phyloP scores from a whole-genome alignment of 2,113 vertebrate species.

The Anthoscopus minutus region DNA sequence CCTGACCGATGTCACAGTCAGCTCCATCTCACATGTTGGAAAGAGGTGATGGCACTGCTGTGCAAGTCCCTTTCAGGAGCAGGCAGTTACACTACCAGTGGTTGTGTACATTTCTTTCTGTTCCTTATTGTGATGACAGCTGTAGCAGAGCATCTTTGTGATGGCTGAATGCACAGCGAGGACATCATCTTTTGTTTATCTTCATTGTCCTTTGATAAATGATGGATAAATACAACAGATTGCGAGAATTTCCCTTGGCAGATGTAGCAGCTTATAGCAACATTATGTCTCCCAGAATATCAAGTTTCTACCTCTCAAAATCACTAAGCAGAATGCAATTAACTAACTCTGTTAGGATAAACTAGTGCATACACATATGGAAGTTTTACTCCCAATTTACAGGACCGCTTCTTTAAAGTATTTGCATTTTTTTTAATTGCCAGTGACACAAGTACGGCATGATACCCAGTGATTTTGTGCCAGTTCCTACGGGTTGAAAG shows the following conservation, averaged over 20 bases:
- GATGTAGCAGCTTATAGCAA: background rate
- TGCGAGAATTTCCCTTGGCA: background rate
- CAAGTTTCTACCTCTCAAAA: background rate
- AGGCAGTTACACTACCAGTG: background rate
- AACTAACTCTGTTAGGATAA: background rate
- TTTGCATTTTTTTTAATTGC: background rate
- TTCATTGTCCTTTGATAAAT: background rate
- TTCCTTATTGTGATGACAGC: background rate
- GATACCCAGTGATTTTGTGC: background rate
- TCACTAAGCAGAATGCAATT: background rate
- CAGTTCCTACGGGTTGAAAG: background rate
- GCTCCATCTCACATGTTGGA: background rate
- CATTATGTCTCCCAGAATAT: background rate
- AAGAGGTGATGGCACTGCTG: background rate
- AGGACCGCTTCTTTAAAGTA: background rate
- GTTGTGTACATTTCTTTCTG: background rate
- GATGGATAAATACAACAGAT: background rate
- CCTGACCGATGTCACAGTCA: accelerated
- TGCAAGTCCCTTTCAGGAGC: background rate
- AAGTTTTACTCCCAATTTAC: background rate
- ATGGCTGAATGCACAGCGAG: background rate
- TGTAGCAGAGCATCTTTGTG: background rate
- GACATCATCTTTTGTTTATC: background rate
- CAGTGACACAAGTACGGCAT: background rate
- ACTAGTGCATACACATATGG: background rate